phyloP scores from a whole-genome alignment of 1,140 invertebrate genomes.

The Steinernema khuongi region DNA sequence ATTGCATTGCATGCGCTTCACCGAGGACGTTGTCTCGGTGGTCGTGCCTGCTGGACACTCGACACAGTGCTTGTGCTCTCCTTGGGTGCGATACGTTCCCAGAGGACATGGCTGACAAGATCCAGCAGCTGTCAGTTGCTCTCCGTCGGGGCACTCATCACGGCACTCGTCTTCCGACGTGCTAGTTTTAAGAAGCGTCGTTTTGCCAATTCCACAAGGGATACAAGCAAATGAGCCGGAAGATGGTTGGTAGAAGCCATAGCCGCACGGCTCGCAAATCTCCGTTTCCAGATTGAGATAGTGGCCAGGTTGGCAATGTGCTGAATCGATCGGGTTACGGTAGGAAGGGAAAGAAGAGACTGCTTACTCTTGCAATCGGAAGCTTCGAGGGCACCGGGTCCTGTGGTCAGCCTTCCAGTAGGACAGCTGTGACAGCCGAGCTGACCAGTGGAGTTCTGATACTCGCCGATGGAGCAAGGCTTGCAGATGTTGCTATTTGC shows the following conservation, averaged over 20 bases:
- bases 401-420: constrained; percentile 73
- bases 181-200: constrained; percentile 72
- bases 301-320: constrained; percentile 48
- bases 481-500: constrained; percentile 69
- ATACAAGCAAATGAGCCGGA: constrained; percentile 84
- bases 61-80: constrained; percentile 78
- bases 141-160: constrained; percentile 60
- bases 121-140: constrained; percentile 71
- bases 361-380: constrained; percentile 77
- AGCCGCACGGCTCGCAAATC: constrained; percentile 80
- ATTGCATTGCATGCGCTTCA: constrained; percentile 81
- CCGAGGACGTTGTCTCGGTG: constrained; percentile 75
- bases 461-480: constrained; percentile 79
- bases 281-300: constrained; percentile 65
- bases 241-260: constrained; percentile 83
- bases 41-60: constrained; percentile 80
- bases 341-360: neutral
- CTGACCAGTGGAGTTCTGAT: constrained; percentile 80
- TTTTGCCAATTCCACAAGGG: constrained; percentile 83
- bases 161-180: constrained; percentile 72
- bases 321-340: constrained; percentile 56
- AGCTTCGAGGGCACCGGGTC: constrained; percentile 75
- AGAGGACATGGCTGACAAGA: constrained; percentile 83
- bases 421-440: constrained; percentile 82
- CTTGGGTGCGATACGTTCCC: constrained; percentile 81